Conservation (phyloP, 1,140 invertebrate genomes). For the Whitmania pigra region DNA sequence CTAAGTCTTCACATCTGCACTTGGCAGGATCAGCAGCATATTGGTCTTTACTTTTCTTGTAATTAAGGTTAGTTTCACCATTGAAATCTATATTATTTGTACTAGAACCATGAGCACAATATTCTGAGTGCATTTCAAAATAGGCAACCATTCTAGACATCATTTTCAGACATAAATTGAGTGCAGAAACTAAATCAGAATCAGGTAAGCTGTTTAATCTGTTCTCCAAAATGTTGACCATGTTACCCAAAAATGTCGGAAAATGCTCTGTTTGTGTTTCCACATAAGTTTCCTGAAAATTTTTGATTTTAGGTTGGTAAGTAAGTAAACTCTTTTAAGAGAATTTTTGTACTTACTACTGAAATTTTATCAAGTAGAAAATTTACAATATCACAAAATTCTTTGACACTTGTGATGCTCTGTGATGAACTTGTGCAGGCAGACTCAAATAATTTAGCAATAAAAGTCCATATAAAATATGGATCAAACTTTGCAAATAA, state of each 20-base stretch:
- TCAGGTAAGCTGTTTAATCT: no score
- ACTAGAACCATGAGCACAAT: no score
- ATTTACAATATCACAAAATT: conserved; percentile 57
- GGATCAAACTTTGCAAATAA: conserved; percentile 71
- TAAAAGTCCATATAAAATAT: conserved; percentile 73
- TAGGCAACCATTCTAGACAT: no score
- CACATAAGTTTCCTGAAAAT: conserved; percentile 55
- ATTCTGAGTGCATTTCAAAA: no score
- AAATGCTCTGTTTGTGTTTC: conserved; percentile 68
- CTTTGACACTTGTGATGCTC: conserved; percentile 32
- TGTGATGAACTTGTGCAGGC: conserved; percentile 43
- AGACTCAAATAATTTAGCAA: conserved; percentile 56
- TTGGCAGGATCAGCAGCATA: no score
- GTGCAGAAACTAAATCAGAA: no score
- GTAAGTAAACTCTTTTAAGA: conserved; percentile 21
- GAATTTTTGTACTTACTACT: conserved; percentile 40
- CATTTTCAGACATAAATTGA: no score
- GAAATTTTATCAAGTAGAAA: conserved; percentile 67
- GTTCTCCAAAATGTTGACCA: no score
- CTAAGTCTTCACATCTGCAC: no score
- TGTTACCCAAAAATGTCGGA: conserved; percentile 51
- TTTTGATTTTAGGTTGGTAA: conserved; percentile 22
- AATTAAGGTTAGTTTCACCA: no score
- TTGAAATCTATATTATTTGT: no score
- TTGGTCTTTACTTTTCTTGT: no score